Conservation (phyloP, 2,113 vertebrate genomes). For the Myiopsitta monachus region DNA sequence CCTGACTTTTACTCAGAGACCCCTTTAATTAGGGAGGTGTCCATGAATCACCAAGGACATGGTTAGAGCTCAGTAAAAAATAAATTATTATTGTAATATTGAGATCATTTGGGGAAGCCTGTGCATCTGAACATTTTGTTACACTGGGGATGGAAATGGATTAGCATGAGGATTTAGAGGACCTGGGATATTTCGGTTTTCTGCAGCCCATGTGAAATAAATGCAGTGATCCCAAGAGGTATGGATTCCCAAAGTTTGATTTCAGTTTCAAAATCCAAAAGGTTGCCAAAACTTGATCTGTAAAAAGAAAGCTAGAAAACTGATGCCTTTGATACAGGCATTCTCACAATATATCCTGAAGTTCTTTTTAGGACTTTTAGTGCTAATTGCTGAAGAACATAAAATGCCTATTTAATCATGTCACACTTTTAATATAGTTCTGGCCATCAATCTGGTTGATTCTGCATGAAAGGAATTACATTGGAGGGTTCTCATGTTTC, state of each 20-base stretch:
- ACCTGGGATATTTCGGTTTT: neutral
- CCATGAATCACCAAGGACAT: neutral
- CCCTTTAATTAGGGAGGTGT: neutral
- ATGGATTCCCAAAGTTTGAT: neutral
- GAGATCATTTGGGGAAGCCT: neutral
- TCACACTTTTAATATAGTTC: neutral
- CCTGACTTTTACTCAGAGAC: neutral
- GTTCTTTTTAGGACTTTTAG: neutral
- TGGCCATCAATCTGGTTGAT: neutral
- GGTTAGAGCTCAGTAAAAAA: conserved; percentile 2
- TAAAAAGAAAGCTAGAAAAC: neutral
- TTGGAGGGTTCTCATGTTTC: neutral
- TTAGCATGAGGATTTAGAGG: neutral
- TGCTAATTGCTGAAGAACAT: neutral
- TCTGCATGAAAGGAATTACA: neutral
- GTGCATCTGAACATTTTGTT: neutral
- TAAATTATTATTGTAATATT: neutral
- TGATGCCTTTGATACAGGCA: neutral
- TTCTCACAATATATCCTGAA: neutral
- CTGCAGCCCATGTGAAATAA: neutral
- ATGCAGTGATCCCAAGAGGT: neutral
- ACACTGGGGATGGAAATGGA: neutral
- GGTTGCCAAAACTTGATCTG: neutral
- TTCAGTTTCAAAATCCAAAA: neutral
- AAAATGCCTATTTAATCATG: neutral